Percentiles rank a stretch among this genome's conserved stretches.
These are phyloP conservation scores for Parasteatoda tepidariorum DNA, from an alignment of 1,140 invertebrate genomes.

Conservation along the genomic window DNA sequence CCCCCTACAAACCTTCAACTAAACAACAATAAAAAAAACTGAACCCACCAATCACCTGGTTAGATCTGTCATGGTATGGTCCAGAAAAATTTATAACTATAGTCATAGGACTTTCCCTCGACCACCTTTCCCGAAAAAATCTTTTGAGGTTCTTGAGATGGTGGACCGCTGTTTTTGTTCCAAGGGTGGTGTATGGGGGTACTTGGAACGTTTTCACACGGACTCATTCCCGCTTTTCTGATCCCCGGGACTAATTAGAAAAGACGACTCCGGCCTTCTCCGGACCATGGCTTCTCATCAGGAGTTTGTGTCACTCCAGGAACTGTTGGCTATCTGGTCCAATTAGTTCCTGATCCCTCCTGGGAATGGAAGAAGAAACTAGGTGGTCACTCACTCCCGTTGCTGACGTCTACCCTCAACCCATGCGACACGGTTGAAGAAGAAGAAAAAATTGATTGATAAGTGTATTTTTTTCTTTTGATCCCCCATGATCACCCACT, in stretches of 20 bases:
- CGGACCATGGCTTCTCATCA: slow-evolving; percentile 53
- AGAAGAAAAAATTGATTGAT: slow-evolving; percentile 24
- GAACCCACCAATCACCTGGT: slow-evolving; percentile 51
- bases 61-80: slow-evolving; percentile 51
- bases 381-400: slow-evolving; percentile 40
- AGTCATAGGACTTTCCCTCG: slow-evolving; percentile 27
- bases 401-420: neutral
- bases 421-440: neutral
- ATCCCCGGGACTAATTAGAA: slow-evolving; percentile 56
- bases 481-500: neutral
- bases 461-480: slow-evolving; percentile 2
- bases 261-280: slow-evolving; percentile 32
- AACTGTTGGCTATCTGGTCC: slow-evolving; percentile 46
- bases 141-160: slow-evolving; percentile 25
- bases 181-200: neutral
- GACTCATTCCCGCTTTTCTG: slow-evolving; percentile 28
- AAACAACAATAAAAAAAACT: slow-evolving; percentile 40
- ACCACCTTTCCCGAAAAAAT: neutral
- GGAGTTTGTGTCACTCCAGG: slow-evolving; percentile 34
- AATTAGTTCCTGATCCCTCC: slow-evolving; percentile 55
- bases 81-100: slow-evolving; percentile 57
- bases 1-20: neutral
- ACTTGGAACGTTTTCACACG: neutral
- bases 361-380: slow-evolving; percentile 25
- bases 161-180: slow-evolving; percentile 4